Evolutionary conservation across 30 jellyfish, hydroid and myxozoan species (phyloP).

Genomic region (Aurelia coerulea): DNA sequence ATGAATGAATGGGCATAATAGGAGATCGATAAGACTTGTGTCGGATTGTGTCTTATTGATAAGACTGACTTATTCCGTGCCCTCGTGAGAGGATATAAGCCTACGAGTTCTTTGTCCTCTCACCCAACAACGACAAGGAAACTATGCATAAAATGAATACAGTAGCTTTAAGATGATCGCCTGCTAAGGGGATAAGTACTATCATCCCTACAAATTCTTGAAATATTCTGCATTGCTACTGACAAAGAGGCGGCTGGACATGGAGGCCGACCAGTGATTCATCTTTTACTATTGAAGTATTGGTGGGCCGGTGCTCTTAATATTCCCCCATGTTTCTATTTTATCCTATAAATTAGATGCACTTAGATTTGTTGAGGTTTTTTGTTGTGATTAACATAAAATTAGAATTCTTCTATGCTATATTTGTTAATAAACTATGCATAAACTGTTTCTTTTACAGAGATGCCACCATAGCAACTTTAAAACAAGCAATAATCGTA

Average conservation of each 20-base stretch:
- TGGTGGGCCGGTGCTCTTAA: slow-evolving; percentile 3
- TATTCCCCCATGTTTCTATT: too few relatives aligned
- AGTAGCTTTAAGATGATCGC: slow-evolving; percentile 23
- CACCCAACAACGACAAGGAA: slow-evolving; percentile 11
- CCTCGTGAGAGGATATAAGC: slow-evolving; percentile 36
- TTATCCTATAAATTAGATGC: too few relatives aligned
- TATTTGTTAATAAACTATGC: too few relatives aligned
- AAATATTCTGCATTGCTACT: neutral
- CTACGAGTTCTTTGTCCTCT: slow-evolving; percentile 5
- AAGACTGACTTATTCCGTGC: neutral
- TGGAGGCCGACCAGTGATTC: too few relatives aligned
- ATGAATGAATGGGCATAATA: slow-evolving; percentile 17
- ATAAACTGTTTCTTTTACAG: too few relatives aligned
- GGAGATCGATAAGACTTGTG: neutral
- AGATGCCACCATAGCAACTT: too few relatives aligned
- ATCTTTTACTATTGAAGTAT: neutral
- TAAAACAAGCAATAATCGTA: too few relatives aligned
- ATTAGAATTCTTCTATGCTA: too few relatives aligned
- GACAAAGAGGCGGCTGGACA: neutral
- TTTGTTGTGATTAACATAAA: too few relatives aligned
- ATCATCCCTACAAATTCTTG: slow-evolving; percentile 16
- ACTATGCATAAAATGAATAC: slow-evolving; percentile 25
- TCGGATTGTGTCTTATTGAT: slow-evolving; percentile 30
- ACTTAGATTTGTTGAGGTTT: too few relatives aligned
- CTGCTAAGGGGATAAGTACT: slow-evolving; percentile 7